Base-by-base conservation (phyloP, 2,888 invertebrate genomes). In the Philereme vetulata region DNA sequence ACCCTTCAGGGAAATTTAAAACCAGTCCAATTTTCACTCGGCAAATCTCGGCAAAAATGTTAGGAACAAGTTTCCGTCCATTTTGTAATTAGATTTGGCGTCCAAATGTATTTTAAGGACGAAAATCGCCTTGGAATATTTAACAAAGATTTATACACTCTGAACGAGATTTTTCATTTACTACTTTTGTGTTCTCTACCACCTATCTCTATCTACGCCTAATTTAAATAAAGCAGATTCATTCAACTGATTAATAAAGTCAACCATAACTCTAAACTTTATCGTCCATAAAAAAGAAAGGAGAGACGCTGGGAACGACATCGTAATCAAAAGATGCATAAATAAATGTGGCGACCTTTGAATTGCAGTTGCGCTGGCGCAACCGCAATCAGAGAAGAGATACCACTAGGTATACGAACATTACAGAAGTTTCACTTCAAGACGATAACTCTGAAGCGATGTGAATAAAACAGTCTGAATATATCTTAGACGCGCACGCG, bases 1-100 rank as follows among this genome's bases (percentile, higher is more conserved):
- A 70, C 70, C 78, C 81, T 77, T 77, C 62, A 64, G 76, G 76
- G 77, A 81, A 82, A 84, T 81, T 84, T 74, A 71, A 76, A 79
- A 75, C 68, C 72, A 72, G 70, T 75, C 75, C 75, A 76, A 80
- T 77, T 77, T 75, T 67, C 82, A 79, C 76, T 75, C 76, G 81
- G 81, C 79, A 81, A 82, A 80, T 79, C 75, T 61, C 64, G 33
- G 36, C 64, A 67, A 66, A 66, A 70, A 66, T 65, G 63, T 64
- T 62, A 57, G 51, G 51, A 60, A 62, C 56, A 64, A 67, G 58
- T 63, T 66, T 65, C 56, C 60, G 61, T 49, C 65, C 58, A 62
- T 66, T 63, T 67, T 61, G 66, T 69, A 66, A 67, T 70, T 64
- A 67, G 63, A 65, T 67, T 64, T 66, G 61, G 62, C 51, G 56